These are phyloP conservation scores for Antennarius striatus DNA, from an alignment of 2,113 vertebrate genomes.

Conservation along the genomic window DNA sequence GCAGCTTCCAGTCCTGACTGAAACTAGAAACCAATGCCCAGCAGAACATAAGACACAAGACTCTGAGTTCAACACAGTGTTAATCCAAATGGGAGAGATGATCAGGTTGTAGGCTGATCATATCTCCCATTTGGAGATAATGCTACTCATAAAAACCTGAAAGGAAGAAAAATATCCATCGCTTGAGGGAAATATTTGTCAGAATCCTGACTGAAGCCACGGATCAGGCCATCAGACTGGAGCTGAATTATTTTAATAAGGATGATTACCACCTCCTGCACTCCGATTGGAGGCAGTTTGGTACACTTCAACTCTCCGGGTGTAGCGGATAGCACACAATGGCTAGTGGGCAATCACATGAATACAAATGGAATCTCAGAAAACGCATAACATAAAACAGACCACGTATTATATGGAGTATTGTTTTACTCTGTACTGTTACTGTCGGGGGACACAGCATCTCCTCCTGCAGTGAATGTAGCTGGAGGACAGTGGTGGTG, in stretches of 20 bases:
- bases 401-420: neutral
- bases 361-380: slow-evolving; percentile 31
- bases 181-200: slow-evolving; percentile 5
- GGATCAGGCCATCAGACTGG: slow-evolving; percentile 21
- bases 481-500: slow-evolving; percentile 36
- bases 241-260: slow-evolving; percentile 42
- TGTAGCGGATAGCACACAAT: neutral
- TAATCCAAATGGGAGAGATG: slow-evolving; percentile 28
- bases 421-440: slow-evolving; percentile 22
- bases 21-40: slow-evolving; percentile 21
- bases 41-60: slow-evolving; percentile 6
- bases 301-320: slow-evolving; percentile 15
- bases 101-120: slow-evolving; percentile 23
- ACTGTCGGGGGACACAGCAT: slow-evolving; percentile 12
- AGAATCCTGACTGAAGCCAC: slow-evolving; percentile 13
- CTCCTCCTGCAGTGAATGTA: slow-evolving; percentile 24
- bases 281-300: slow-evolving; percentile 22
- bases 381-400: slow-evolving; percentile 4
- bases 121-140: too few species aligned
- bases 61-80: slow-evolving; percentile 16
- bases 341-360: slow-evolving; percentile 5
- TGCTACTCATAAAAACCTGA: slow-evolving; percentile 6
- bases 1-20: slow-evolving; percentile 3
- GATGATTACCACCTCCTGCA: slow-evolving; percentile 35
- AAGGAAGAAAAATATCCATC: neutral